Evolutionary conservation across 2,797 vertebrate species (phyloP), one percentile per base, ranked within the genome.

Genomic region (Zenarchopterus dispar): DNA sequence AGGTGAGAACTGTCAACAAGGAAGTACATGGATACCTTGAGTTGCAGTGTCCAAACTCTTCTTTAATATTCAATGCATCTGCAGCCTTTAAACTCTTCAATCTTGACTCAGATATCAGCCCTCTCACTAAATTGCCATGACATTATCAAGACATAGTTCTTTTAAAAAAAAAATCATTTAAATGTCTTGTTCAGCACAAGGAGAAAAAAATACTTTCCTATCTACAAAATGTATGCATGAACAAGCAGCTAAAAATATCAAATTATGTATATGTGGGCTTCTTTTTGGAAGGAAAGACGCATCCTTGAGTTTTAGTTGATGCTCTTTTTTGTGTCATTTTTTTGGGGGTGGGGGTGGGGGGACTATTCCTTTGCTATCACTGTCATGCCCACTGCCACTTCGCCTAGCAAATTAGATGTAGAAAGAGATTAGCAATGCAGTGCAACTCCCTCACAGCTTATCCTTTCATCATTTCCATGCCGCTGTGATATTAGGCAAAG

Each of bases 381-480:
- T 58, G 60, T 54, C 31, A 64, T 75, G 68, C 54, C 47, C 36
- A 5, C 42, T 56, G 31, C 46, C 50, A 39, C 56, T 48, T 71
- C 58, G 28, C 58, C 49, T 36, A 62, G 21, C 75, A 67, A 85
- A 88, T 82, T 69, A 62, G 71, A 85, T 81, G 31, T 57, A 74
- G 74, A 62, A 61, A 48, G 69, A 77, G 88, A 88, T 90, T 85
- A 82, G 69, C 21, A 66, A 60, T 73, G 73, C 59, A 56, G 43
- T 55, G 51, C 4, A 17, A 62, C 57, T 84, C 70, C 53, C 54
- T 66, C 58, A 18, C 36, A 57, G 58, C 81, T 85, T 83, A 88
- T 90, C 82, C 64, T 80, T 75, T 78, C 88, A 90, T 91, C 82
- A 73, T 56, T 69, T 85, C 58, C 26, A 19, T 57, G 70, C 68